Conservation (phyloP, 2,113 vertebrate species). For the Oenanthe oenanthe region DNA sequence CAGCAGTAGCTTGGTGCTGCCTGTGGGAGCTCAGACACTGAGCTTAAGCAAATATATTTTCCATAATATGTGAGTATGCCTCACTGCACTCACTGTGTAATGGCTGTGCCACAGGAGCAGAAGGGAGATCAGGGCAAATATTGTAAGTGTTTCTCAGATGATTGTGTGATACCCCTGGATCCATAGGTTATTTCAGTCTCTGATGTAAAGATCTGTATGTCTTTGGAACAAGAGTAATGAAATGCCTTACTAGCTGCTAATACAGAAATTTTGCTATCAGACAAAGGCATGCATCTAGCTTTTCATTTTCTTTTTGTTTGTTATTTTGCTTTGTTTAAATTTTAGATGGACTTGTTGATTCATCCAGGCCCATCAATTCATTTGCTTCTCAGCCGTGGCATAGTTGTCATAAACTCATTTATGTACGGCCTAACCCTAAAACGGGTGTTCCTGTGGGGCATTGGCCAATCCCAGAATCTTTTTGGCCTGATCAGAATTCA, state of each 20-base stretch:
- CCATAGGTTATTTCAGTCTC: neutral
- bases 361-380: constrained; percentile 74
- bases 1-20: neutral
- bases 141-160: neutral
- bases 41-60: neutral
- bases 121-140: neutral
- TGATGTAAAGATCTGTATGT: neutral
- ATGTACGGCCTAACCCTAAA: constrained; percentile 84
- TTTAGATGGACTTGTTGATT: constrained; percentile 80
- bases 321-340: constrained; percentile 68
- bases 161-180: neutral
- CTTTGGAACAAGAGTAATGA: neutral
- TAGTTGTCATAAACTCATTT: constrained; percentile 86
- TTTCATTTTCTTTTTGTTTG: constrained; percentile 13
- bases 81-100: neutral
- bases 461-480: constrained; percentile 86
- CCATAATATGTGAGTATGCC: fast-evolving
- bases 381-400: constrained; percentile 81
- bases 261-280: neutral
- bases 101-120: neutral
- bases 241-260: neutral
- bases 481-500: constrained; percentile 87
- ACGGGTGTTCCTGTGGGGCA: constrained; percentile 86
- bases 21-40: neutral
- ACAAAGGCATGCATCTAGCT: neutral